Evolutionary conservation across 2,888 invertebrate genomes (phyloP).

Genomic region (Drosophila phalerata): DNA sequence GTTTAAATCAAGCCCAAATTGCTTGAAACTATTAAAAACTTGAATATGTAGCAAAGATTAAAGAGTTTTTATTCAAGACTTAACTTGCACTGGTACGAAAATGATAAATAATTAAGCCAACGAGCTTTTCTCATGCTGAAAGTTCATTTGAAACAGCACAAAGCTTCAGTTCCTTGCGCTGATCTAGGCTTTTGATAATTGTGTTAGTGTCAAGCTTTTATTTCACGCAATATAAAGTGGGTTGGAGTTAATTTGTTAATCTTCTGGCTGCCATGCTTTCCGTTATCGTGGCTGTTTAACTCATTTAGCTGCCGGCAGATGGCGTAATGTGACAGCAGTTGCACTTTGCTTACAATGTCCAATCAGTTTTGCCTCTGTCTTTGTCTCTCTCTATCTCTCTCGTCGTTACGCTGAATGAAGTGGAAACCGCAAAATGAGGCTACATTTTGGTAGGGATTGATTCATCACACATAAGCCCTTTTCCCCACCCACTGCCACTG

Average conservation of each 20-base stretch:
- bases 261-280: background rate
- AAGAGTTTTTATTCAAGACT: background rate
- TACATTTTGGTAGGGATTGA: constrained; percentile 35
- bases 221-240: constrained; percentile 12
- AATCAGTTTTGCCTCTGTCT: background rate
- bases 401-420: background rate
- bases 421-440: constrained; percentile 37
- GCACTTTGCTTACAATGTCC: constrained; percentile 21
- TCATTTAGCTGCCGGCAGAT: constrained; percentile 44
- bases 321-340: constrained; percentile 44
- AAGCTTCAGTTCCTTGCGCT: background rate
- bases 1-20: background rate
- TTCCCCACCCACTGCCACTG: background rate
- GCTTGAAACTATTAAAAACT: background rate
- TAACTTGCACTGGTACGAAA: background rate
- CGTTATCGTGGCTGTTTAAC: constrained; percentile 38
- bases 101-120: background rate
- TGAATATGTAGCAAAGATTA: background rate
- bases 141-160: background rate
- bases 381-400: background rate
- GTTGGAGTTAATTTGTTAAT: constrained; percentile 37
- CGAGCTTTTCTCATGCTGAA: constrained; percentile 5
- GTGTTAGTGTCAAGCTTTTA: constrained; percentile 10
- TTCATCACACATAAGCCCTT: constrained; percentile 32
- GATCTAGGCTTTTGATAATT: constrained; percentile 14